Evolutionary conservation across 2,113 vertebrate genomes (phyloP).

Genomic region (Tachysurus vachellii): DNA sequence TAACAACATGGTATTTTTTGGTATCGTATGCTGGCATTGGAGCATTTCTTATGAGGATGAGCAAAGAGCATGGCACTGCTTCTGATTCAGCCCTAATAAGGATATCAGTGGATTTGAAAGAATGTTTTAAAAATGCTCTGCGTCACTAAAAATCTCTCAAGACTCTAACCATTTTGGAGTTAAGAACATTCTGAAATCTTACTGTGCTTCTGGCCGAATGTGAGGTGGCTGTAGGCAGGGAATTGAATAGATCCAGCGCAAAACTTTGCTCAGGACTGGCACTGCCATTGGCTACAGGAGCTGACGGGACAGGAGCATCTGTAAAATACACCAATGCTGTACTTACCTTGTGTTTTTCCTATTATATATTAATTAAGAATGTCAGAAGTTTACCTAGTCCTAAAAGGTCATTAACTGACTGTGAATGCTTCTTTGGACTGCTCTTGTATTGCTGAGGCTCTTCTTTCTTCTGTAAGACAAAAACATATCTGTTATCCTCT

Average conservation of each 20-base stretch:
- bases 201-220: slow-evolving; percentile 65
- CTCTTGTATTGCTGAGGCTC: slow-evolving; percentile 75
- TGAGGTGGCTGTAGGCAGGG: slow-evolving; percentile 66
- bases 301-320: slow-evolving; percentile 77
- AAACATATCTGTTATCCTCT: background rate
- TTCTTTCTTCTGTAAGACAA: slow-evolving; percentile 78
- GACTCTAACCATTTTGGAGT: background rate
- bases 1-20: background rate
- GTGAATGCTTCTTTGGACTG: slow-evolving; percentile 81
- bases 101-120: background rate
- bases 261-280: slow-evolving; percentile 77
- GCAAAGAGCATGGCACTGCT: background rate
- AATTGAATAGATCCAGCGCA: slow-evolving; percentile 86
- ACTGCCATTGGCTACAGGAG: slow-evolving; percentile 74
- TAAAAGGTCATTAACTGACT: slow-evolving; percentile 88
- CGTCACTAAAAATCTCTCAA: background rate
- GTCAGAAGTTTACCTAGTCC: slow-evolving; percentile 80
- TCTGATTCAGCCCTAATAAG: background rate
- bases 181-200: slow-evolving; percentile 16
- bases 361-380: background rate
- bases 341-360: background rate
- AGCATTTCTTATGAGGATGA: background rate
- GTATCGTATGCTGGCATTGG: too few relatives aligned
- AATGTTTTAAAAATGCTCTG: background rate
- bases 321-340: slow-evolving; percentile 26